These are phyloP conservation scores for Fukomys damarensis DNA, from an alignment of 2,113 vertebrate genomes.

Conservation along the genomic window DNA sequence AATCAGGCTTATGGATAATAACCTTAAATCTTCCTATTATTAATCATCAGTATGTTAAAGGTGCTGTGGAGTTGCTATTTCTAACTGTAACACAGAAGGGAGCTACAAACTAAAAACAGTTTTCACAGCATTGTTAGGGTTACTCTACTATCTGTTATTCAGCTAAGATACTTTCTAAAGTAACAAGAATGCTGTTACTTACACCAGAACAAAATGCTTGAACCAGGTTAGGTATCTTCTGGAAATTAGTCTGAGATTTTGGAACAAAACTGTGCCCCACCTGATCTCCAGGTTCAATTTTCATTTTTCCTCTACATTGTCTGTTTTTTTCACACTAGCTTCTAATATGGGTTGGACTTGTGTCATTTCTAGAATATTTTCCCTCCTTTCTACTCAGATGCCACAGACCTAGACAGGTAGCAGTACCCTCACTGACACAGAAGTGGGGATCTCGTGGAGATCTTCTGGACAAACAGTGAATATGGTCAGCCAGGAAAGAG, in stretches of 20 bases:
- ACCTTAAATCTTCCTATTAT: conserved; percentile 1
- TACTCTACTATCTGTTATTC: neutral
- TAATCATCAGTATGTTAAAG: neutral
- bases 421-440: neutral
- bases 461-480: neutral
- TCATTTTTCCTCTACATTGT: neutral
- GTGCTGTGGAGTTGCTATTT: neutral
- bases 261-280: neutral
- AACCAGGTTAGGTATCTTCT: neutral
- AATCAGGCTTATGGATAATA: neutral
- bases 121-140: neutral
- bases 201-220: neutral
- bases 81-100: neutral
- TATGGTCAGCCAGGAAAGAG: neutral
- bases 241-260: neutral
- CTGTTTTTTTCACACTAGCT: neutral
- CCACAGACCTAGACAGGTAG: neutral
- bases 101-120: neutral
- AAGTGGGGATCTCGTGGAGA: neutral
- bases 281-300: neutral
- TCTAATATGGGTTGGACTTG: neutral
- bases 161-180: neutral
- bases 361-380: neutral
- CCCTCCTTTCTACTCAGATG: neutral
- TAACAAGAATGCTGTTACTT: neutral